Conservation (phyloP, 2,797 vertebrate genomes). For the Scolopax rusticola region DNA sequence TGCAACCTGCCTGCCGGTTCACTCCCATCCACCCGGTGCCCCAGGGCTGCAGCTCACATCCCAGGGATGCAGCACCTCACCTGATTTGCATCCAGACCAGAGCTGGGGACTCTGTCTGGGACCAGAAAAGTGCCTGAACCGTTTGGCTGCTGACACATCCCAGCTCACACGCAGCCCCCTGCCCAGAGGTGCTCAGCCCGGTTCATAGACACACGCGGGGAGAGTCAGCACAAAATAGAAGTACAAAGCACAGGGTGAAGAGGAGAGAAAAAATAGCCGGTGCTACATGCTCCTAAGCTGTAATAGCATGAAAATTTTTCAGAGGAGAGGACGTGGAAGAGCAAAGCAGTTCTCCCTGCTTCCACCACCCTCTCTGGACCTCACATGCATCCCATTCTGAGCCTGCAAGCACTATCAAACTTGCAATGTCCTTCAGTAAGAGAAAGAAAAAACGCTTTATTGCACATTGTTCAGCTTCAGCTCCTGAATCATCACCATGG, state of each 20-base stretch:
- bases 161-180: background rate
- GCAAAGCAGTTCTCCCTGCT: background rate
- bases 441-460: background rate
- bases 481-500: background rate
- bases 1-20: rapidly evolving
- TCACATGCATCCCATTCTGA: background rate
- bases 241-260: background rate
- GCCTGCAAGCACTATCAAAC: background rate
- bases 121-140: rapidly evolving
- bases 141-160: background rate
- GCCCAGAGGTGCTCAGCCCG: background rate
- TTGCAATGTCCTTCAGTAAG: background rate
- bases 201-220: background rate
- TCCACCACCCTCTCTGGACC: background rate
- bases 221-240: background rate
- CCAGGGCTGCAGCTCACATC: background rate
- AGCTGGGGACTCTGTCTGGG: background rate
- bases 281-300: background rate
- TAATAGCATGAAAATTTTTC: background rate
- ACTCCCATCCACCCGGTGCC: background rate
- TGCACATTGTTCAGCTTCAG: background rate
- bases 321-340: background rate
- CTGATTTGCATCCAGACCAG: background rate
- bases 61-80: background rate
- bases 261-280: rapidly evolving